Base-by-base conservation (phyloP, 2,113 vertebrate genomes). In the Willisornis vidua region DNA sequence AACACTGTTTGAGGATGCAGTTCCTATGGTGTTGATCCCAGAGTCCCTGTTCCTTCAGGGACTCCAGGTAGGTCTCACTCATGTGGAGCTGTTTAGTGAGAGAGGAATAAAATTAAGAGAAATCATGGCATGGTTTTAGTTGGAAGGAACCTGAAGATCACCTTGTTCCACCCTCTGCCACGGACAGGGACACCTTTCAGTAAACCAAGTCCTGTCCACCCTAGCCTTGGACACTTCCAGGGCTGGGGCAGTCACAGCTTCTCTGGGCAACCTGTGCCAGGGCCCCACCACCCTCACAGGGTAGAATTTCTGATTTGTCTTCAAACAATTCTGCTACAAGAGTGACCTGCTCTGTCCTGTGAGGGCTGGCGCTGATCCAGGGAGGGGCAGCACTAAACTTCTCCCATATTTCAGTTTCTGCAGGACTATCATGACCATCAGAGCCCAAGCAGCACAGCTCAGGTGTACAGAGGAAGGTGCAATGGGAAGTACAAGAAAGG, bases 171-270 rank as follows among this genome's bases (percentile, higher is more conserved):
- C 14, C 18, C 18, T 14, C 25, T 74, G 26, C 37, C 43, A 15
- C 23, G 35, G 19, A 25, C 37, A 66, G 26, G 8, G 61, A 33
- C 86, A 59, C 5, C 10, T 74, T 4, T 33, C 33, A n/a, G 24
- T 2, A 0, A 9, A 23, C 54, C 52, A 46, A 23, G 13, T 0
- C 35, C 24, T 0, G 0, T 31, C 67, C 68, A 59, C 0, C 37
- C 45, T 37, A 45, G 15, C 26, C 33, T 54, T 25, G 61, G 54
- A 0, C 39, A 59, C 37, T 74, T 0, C 33, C 70, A 74, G 33
- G 45, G 16, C 46, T 58, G 52, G 37, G 23, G 4, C 52, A 89
- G 52, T 37, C 68, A 28, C 68, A 68, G 46, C 22, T 70, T 0
- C 46, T 46, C 46, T 87, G 84, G 22, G 11, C 10, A 45, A 3